phyloP scores from a whole-genome alignment of 2,888 invertebrate genomes.

The Dryobota labecula region DNA sequence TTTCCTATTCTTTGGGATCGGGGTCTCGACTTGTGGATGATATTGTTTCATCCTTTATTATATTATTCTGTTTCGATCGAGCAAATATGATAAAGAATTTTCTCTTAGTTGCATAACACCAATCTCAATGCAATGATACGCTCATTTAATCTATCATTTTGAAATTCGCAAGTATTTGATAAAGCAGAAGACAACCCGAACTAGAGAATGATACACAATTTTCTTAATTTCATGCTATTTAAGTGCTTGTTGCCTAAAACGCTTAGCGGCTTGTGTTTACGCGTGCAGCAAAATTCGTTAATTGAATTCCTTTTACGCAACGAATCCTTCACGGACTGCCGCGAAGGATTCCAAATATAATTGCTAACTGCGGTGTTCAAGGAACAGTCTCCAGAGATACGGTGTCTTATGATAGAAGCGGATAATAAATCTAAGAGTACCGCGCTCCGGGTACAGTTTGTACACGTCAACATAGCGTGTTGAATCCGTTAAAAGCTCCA shows the following conservation, averaged over 20 bases:
- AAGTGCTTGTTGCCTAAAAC: slow-evolving; percentile 54
- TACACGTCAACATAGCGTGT: slow-evolving; percentile 50
- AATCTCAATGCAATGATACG: slow-evolving; percentile 17
- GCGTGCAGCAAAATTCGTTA: slow-evolving; percentile 65
- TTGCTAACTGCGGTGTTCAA: slow-evolving; percentile 57
- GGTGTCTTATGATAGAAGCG: slow-evolving; percentile 54
- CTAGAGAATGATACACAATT: slow-evolving; percentile 33
- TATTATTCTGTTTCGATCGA: slow-evolving; percentile 2
- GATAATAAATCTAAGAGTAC: slow-evolving; percentile 61
- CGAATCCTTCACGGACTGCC: slow-evolving; percentile 67
- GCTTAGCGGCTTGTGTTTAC: slow-evolving; percentile 55
- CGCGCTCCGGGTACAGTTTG: slow-evolving; percentile 52
- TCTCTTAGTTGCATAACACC: neutral
- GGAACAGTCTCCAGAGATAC: slow-evolving; percentile 44
- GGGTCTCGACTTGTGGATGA: neutral
- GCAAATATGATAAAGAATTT: slow-evolving; percentile 1
- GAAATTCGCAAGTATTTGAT: slow-evolving; percentile 31
- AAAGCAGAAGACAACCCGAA: slow-evolving; percentile 17
- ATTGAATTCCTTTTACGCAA: slow-evolving; percentile 72
- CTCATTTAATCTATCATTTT: slow-evolving; percentile 8
- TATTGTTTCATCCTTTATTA: slow-evolving; percentile 30
- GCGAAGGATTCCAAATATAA: slow-evolving; percentile 65
- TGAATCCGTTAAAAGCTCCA: slow-evolving; percentile 65
- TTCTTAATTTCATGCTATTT: slow-evolving; percentile 61
- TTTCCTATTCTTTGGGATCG: slow-evolving; percentile 29